Percentiles rank a stretch among this genome's conserved stretches.
phyloP scores from a whole-genome alignment of 2,113 vertebrate genomes.

The Chrysemys picta region DNA sequence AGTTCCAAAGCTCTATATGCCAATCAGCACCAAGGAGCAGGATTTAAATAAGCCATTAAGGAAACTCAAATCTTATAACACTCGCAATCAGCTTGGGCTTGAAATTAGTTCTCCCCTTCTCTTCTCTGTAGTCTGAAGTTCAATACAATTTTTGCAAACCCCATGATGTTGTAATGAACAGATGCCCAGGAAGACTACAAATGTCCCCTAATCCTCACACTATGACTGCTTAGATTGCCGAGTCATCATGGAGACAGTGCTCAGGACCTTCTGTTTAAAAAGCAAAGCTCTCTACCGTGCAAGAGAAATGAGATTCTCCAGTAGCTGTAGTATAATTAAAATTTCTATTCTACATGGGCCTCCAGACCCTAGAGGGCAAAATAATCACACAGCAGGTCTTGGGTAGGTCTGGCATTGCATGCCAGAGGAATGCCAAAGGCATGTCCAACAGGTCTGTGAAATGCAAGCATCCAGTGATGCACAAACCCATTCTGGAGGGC shows the following conservation, averaged over 20 bases:
- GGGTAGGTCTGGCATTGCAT: neutral
- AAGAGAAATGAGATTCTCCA: neutral
- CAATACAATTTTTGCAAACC: neutral
- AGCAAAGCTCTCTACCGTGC: neutral
- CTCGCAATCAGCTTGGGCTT: neutral
- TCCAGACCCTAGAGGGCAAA: neutral
- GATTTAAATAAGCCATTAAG: neutral
- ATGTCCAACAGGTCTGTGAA: neutral
- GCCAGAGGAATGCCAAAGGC: neutral
- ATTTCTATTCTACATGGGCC: neutral
- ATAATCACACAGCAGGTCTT: neutral
- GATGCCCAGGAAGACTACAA: neutral
- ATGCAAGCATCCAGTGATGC: neutral
- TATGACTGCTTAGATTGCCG: neutral
- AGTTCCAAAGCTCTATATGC: neutral
- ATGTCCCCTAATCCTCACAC: neutral
- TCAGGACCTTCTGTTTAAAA: neutral
- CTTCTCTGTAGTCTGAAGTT: no score
- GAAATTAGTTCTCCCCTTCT: neutral
- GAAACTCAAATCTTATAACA: neutral
- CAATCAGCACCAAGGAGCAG: neutral
- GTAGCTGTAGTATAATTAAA: neutral
- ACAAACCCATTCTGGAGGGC: neutral
- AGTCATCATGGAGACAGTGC: neutral
- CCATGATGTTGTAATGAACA: neutral